Evolutionary conservation across 1,140 invertebrate genomes (phyloP).

Genomic region (Gyrodactylus bullatarudis): DNA sequence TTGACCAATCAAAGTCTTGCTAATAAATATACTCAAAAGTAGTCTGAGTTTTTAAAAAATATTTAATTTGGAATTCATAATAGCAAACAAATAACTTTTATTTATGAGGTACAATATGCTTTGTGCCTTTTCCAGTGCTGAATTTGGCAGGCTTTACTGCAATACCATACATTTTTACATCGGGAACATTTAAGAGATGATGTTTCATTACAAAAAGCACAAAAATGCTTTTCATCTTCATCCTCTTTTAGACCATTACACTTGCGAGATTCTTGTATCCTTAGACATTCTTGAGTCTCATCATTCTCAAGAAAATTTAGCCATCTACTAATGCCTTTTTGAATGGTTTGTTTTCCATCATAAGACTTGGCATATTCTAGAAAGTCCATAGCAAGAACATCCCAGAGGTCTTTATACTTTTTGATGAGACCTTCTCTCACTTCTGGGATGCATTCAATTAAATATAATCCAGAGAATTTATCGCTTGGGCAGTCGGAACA

Average conservation of each 20-base stretch:
- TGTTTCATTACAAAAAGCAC: neutral
- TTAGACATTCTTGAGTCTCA: neutral
- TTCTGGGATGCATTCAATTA: neutral
- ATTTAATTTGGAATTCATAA: too few species aligned
- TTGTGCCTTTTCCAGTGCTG: neutral
- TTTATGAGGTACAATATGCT: too few species aligned
- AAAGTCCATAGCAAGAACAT: neutral
- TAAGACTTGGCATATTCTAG: neutral
- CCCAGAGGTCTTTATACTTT: neutral
- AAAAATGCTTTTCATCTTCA: neutral
- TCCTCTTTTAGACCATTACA: too few species aligned
- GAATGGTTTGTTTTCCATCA: neutral
- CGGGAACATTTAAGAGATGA: neutral
- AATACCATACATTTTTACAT: neutral
- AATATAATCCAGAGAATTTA: neutral
- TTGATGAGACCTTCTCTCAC: neutral
- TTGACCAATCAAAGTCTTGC: too few species aligned
- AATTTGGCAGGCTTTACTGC: neutral
- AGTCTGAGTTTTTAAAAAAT: too few species aligned
- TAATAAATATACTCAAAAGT: too few species aligned
- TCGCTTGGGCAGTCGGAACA: neutral
- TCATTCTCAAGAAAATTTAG: neutral
- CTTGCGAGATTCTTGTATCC: neutral
- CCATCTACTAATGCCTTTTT: neutral
- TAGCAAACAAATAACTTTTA: too few species aligned